These are phyloP conservation scores for Bactericera cockerelli DNA, from an alignment of 1,140 invertebrate species.

Conservation along the genomic window DNA sequence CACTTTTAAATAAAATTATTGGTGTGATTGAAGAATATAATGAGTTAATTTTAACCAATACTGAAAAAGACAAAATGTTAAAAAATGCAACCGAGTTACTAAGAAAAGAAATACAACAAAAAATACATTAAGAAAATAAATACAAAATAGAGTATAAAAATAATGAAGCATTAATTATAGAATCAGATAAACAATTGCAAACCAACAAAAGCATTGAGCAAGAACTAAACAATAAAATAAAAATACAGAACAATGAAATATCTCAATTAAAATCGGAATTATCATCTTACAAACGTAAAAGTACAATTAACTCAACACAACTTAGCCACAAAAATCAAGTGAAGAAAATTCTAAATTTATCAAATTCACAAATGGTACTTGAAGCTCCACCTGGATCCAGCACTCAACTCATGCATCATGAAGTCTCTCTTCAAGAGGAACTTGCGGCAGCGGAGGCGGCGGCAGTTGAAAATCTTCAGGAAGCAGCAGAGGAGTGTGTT, in stretches of 20 bases:
- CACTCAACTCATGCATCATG: background rate
- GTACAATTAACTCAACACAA: background rate
- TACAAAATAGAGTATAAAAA: background rate
- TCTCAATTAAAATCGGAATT: background rate
- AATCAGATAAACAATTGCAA: conserved; percentile 5
- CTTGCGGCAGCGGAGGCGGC: background rate
- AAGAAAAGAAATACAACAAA: background rate
- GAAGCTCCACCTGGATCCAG: background rate
- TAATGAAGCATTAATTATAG: background rate
- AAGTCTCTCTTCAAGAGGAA: conserved; percentile 8
- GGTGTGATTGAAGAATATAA: too few species aligned
- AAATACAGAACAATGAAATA: background rate
- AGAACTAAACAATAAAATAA: background rate
- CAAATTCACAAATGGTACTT: background rate
- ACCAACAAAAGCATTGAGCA: background rate
- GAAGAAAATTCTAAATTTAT: background rate
- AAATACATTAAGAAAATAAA: background rate
- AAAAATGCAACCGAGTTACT: background rate
- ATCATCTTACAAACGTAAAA: background rate
- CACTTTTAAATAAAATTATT: too few species aligned
- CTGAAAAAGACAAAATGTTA: too few species aligned
- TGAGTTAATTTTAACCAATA: too few species aligned
- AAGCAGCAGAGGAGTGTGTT: background rate
- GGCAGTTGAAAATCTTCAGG: background rate
- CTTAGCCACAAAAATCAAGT: background rate